Evolutionary conservation across 2,113 vertebrate species (phyloP), one percentile per base, ranked within the genome.

Genomic region (Mormyrus iriodes): DNA sequence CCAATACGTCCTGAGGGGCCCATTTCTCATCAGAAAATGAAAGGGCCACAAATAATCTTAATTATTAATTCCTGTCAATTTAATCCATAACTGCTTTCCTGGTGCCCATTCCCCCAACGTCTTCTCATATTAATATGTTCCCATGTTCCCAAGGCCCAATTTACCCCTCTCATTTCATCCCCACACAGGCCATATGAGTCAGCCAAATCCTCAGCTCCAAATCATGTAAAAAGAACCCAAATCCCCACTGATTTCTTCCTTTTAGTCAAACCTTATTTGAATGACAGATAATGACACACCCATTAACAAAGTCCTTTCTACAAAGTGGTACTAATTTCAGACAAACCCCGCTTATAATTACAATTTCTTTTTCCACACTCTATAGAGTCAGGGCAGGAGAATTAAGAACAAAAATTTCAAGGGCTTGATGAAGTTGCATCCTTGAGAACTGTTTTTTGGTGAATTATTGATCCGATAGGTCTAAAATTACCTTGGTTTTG

Each of bases 21-120:
- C 2, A 12, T 44, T 69, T 55, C 87, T 48, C 55, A 35, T 24
- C 86, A 87, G 58, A 49, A 49, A 83, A n/a, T 58, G 55, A 21
- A 89, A 82, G 31, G 76, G 76, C 79, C 39, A 21, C 42, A 58
- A 83, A 89, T 82, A 76, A 85, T 53, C n/a, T 58, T 82, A 58
- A 39, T 89, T 76, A 90, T 87, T 73, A 83, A 65, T 83, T 90
- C 31, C 58, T 86, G 84, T 17, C 69, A 90, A 76, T 89, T 89
- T 87, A 89, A 83, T 61, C 83, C 55, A 53, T 51, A 27, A 65
- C 88, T 46, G 79, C 39, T n/a, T 52, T 44, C 52, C 86, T 48
- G 21, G 52, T 9, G 13, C 39, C 87, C 58, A 3, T 52, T 27
- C 21, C 31, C 44, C 27, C 21, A 76, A 79, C 42, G 44, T 10